phyloP scores from a whole-genome alignment of 2,113 vertebrate species.

The Labrus mixtus region DNA sequence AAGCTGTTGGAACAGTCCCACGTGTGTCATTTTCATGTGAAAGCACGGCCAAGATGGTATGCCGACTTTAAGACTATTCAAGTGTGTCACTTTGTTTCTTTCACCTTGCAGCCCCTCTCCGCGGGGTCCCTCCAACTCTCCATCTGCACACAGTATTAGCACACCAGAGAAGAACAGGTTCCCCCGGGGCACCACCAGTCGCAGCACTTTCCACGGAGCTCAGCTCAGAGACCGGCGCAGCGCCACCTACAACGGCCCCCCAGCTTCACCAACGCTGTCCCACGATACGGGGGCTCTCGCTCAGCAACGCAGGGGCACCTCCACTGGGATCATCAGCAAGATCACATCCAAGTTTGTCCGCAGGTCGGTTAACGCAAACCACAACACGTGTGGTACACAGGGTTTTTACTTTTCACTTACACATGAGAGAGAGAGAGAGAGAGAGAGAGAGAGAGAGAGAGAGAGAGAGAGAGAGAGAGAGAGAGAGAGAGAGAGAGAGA shows the following conservation, averaged over 20 bases:
- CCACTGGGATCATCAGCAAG: constrained; percentile 96
- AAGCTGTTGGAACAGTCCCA: too few relatives aligned
- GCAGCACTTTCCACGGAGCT: constrained; percentile 97
- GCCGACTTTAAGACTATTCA: background rate
- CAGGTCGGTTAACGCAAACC: constrained; percentile 86
- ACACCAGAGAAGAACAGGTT: constrained; percentile 96
- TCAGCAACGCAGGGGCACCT: constrained; percentile 93
- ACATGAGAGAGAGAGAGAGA: too few relatives aligned
- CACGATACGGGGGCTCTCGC: constrained; percentile 92
- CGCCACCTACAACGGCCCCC: constrained; percentile 95
- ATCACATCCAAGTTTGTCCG: constrained; percentile 97
- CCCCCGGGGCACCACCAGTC: constrained; percentile 95
- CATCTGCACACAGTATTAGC: constrained; percentile 96
- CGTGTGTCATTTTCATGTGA: too few relatives aligned
- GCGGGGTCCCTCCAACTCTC: constrained; percentile 92
- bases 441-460: too few relatives aligned
- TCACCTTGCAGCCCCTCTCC: constrained; percentile 82
- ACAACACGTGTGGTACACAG: background rate
- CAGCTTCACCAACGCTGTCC: constrained; percentile 91
- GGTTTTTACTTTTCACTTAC: background rate
- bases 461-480: too few relatives aligned
- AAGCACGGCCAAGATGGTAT: too few relatives aligned
- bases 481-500: too few relatives aligned
- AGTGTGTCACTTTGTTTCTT: background rate
- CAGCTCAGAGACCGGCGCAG: constrained; percentile 96